Evolutionary conservation across 2,888 invertebrate species (phyloP), one percentile per base, ranked within the genome.

Genomic region (Linnaemya tessellans): DNA sequence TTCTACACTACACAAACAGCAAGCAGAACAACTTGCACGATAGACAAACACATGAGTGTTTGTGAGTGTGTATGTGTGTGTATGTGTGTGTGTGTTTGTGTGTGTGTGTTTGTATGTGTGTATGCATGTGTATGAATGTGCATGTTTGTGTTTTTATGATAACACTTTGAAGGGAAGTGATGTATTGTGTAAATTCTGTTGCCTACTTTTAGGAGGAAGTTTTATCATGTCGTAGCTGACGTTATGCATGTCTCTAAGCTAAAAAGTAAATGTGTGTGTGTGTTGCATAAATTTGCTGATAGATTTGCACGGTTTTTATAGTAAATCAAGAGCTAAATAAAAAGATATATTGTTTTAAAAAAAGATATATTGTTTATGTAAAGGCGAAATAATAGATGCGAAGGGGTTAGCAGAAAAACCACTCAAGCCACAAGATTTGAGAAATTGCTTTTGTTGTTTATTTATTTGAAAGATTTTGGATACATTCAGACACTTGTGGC

Each of bases 131-230:
- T 20, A 15, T 3, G 18, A 10, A n/a, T 35, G 10, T 43, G n/a
- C 58, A 25, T 58, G 3, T 25, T 15, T 35, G 46, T 22, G 35
- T 20, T 20, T 54, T 35, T 51, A 18, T 64, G 64, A 51, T 64
- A 51, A 43, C 22, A 56, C 43, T 56, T 22, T 62, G 10, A 30
- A 64, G 54, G 75, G 75, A 81, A 75, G 68, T 81, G 54, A 75
- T 68, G 56, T 41, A 81, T 68, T 68, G 62, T 49, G 54, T 30
- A 56, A 75, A 38, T n/a, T n/a, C n/a, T 65, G 65, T 38, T 25
- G 80, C 73, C 80, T 80, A 65, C 65, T 73, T 80, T 80, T 64
- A 73, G 49, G 73, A 25, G 68, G 49, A 58, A 25, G 18, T 3
- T 25, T 22, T n/a, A 60, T 46, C 65, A 46, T 46, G 10, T 13